Base-by-base conservation (phyloP, 35 echinoderm and acorn worm genomes). In the Stichopus chloronotus region DNA sequence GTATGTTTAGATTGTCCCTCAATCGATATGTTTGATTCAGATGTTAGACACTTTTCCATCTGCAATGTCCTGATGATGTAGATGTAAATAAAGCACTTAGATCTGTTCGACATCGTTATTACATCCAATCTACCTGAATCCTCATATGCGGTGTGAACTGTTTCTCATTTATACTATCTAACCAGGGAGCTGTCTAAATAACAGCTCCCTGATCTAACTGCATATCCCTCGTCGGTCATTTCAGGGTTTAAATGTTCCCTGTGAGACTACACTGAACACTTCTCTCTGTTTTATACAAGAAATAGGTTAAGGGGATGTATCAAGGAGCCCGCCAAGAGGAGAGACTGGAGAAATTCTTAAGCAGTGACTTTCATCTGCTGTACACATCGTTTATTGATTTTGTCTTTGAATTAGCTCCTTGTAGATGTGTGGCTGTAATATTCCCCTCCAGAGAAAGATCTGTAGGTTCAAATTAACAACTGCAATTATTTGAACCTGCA, bases 261-360 rank as follows among this genome's bases (percentile, higher is more conserved):
- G 61, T 65, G 61, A 65, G 61, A 43, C 30, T 43, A 43, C 30
- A 43, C 30, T 43, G 30, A 43, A 43, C 30, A 43, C 72, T 81
- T 81, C 52, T 9, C 24, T 13, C 7, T 30, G n/a, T 23, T 83
- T 14, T 83, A 52, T 17, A n/a, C 54, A 43, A 56, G 80, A 83
- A 83, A 8, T 83, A 55, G 80, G 80, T 83, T 83, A 83, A 83
- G 80, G 80, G 55, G 24, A 14, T 83, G 80, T 83, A 83, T 83
- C 80, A 83, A 83, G 80, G 9, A 83, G 54, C 80, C 24, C 80
- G 19, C 12, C 80, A 83, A 83, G 8, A 17, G 17, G 61, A 65
- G 61, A 43, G 76, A 78, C 76, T 25, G 52, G 52, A 52, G 80
- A 83, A 83, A 83, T 83, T 83, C 80, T 83, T 55, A 23, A 12